Evolutionary conservation across 53 echinoderm and acorn worm genomes (phyloP).

Genomic region (Patiria pectinifera): DNA sequence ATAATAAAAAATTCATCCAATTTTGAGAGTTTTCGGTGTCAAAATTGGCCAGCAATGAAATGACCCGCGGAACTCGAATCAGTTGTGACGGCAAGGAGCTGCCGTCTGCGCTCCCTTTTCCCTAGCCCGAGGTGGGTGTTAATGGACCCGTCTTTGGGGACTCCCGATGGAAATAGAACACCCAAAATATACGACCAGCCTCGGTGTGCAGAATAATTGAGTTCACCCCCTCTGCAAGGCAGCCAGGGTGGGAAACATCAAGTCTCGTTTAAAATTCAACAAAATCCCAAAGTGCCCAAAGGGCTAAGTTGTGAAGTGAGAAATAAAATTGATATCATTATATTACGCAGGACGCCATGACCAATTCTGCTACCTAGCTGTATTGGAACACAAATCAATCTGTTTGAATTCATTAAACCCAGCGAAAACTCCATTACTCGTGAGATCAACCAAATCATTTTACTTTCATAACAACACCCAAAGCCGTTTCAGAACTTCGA

Average conservation of each 20-base stretch:
- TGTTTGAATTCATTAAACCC: too few species aligned
- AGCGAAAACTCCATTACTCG: too few species aligned
- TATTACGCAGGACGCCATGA: neutral
- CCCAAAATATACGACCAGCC: constrained; percentile 6
- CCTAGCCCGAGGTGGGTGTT: constrained; percentile 6
- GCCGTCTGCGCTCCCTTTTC: neutral
- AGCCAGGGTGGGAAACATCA: neutral
- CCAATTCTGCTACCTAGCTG: neutral
- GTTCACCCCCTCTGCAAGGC: neutral
- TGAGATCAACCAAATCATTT: too few species aligned
- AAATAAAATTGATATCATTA: neutral
- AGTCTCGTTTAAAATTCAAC: neutral
- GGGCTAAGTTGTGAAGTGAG: neutral
- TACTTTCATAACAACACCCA: too few species aligned
- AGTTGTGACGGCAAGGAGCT: neutral
- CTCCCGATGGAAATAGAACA: constrained; percentile 30
- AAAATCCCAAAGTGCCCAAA: neutral
- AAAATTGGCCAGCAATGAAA: neutral
- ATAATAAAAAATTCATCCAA: too few species aligned
- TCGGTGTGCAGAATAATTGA: neutral
- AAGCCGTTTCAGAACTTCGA: too few species aligned
- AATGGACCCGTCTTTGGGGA: constrained; percentile 33
- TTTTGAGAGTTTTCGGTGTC: too few species aligned
- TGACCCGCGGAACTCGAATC: neutral
- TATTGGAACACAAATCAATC: too few species aligned